Evolutionary conservation across 1,140 invertebrate species (phyloP).

Genomic region (Amphibalanus amphitrite): DNA sequence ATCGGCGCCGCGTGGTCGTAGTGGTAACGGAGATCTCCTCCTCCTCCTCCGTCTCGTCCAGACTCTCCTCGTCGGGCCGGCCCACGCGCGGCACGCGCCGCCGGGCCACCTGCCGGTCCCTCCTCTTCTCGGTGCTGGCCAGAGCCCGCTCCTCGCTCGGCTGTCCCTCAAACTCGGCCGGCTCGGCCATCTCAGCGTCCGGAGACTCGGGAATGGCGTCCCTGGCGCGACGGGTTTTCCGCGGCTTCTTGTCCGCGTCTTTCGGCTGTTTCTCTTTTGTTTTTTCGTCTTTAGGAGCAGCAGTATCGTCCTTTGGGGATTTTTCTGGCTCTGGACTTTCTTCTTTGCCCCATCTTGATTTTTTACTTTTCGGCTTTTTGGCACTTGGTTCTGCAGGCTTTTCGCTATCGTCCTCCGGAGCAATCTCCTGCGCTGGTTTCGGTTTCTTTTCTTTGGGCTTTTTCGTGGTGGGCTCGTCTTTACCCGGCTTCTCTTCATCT

Average conservation of each 20-base stretch:
- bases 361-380: conserved; percentile 10
- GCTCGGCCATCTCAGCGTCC: not conserved
- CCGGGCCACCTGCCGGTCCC: conserved; percentile 11
- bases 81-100: conserved; percentile 4
- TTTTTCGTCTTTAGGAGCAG: no score
- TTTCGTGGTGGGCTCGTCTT: conserved; percentile 21
- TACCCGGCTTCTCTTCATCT: conserved; percentile 27
- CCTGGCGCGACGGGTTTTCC: not conserved
- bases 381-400: conserved; percentile 12
- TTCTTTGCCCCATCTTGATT: not conserved
- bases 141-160: not conserved
- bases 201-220: not conserved
- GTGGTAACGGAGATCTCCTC: conserved; percentile 4
- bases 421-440: conserved; percentile 13
- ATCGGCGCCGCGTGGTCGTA: not conserved
- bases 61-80: conserved; percentile 8
- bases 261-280: not conserved
- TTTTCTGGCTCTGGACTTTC: not conserved
- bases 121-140: conserved; percentile 7
- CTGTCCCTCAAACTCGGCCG: conserved; percentile 1
- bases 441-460: conserved; percentile 5
- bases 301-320: no score
- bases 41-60: conserved; percentile 5
- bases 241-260: not conserved
- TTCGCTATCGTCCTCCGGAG: conserved; percentile 15